Evolutionary conservation across 2,797 vertebrate genomes (phyloP).

Genomic region (Pseudocheirus occidentalis): DNA sequence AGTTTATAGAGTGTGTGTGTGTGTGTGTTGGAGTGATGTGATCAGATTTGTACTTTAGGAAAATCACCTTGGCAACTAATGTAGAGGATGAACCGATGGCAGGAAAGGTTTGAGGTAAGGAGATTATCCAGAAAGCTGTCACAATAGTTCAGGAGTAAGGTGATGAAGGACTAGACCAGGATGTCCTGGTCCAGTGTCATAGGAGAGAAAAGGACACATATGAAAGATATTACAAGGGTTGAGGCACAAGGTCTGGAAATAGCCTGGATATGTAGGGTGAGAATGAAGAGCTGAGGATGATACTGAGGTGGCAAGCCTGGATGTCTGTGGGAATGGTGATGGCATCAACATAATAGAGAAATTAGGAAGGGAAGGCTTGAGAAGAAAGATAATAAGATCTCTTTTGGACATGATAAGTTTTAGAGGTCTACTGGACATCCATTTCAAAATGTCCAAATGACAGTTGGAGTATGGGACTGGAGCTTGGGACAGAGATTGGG

Average conservation of each 20-base stretch:
- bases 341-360: neutral
- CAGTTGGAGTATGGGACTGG: neutral
- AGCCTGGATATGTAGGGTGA: neutral
- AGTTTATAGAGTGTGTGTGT: no score
- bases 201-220: neutral
- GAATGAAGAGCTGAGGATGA: neutral
- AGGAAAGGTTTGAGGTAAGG: neutral
- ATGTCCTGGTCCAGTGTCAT: neutral
- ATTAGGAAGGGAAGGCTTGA: neutral
- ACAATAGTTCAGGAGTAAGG: neutral
- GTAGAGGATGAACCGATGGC: neutral
- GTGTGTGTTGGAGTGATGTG: no score
- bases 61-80: no score
- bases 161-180: neutral
- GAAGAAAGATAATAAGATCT: neutral
- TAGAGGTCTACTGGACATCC: neutral
- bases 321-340: neutral
- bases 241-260: neutral
- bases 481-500: neutral
- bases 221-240: neutral
- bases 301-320: no score
- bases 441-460: neutral
- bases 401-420: neutral
- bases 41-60: no score
- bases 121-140: neutral